Evolutionary conservation across 30 jellyfish, hydroid and myxozoan species (phyloP), one percentile per base, ranked within the genome.

Genomic region (Cassiopea andromeda): DNA sequence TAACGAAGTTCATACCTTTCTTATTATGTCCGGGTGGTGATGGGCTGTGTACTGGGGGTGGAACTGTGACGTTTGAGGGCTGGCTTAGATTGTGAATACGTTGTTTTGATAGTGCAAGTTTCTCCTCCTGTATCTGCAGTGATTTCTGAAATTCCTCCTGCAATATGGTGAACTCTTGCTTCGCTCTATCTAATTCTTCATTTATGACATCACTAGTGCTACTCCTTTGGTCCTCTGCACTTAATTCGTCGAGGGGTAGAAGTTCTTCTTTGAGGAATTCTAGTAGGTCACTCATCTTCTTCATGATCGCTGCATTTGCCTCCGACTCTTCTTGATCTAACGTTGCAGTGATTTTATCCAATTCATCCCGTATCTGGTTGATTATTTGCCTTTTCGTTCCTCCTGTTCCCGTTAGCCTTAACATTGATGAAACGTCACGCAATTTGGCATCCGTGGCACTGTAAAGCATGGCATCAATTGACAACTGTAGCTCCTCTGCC

Each of bases 401-500:
- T 16, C 69, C 69, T 1, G 69, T 81, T 14, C 1, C 69, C 2
- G 10, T 2, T 3, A 60, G 69, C n/a, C 64, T 60, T 59, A 57
- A 46, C 89, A 15, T 80, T 48, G 85, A 76, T 7, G 85, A 27
- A 4, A 76, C 85, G 13, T 76, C 85, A 12, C 71, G 48, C 7
- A 76, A 71, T 46, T 76, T 46, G 85, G 60, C 86, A 77, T 77
- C 86, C 44, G 86, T 47, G 38, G 75, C 75, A 15, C 71, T 50
- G 86, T 77, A 77, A 77, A 77, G 86, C 45, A 15, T 46, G 74
- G 57, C 16, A 15, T 77, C 86, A 1, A 77, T 48, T 38, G 86
- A 77, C 48, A 77, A 77, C 46, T 77, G 86, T 48, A 77, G 86
- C 73, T 77, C 86, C 86, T 77, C 86, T 47, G 86, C 86, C 86